A percentile compares a stretch with the other conserved stretches of the same genome.
phyloP scores from a whole-genome alignment of 2,888 invertebrate genomes.

The Oligia strigilis region DNA sequence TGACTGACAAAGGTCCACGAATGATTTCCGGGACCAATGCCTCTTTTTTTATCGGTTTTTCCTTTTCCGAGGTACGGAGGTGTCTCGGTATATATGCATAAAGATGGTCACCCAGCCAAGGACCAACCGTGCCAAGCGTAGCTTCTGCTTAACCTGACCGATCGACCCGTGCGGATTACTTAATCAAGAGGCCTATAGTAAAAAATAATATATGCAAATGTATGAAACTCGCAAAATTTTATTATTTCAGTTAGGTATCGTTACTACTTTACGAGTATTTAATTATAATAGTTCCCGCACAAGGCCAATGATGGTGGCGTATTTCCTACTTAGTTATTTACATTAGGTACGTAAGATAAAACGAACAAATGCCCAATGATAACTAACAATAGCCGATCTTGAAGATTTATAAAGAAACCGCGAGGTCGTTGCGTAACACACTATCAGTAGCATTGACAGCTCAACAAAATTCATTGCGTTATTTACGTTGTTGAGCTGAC shows the following conservation, averaged over 20 bases:
- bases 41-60: too few species aligned
- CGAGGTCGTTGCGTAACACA: not conserved
- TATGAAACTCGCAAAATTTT: not conserved
- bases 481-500: not conserved
- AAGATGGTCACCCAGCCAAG: too few species aligned
- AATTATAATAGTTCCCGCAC: not conserved
- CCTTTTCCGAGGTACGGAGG: too few species aligned
- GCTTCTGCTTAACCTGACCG: not conserved
- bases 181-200: not conserved
- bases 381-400: slow-evolving; percentile 9
- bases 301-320: slow-evolving; percentile 11
- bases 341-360: slow-evolving; percentile 1
- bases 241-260: not conserved
- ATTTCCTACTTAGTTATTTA: slow-evolving; percentile 19
- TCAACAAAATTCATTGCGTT: not conserved
- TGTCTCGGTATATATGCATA: too few species aligned
- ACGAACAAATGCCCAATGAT: not conserved
- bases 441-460: not conserved
- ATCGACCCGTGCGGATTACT: not conserved
- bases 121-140: too few species aligned
- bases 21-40: too few species aligned
- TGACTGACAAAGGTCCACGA: too few species aligned
- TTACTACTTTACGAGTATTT: not conserved
- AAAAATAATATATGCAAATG: not conserved
- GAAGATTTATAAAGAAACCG: slow-evolving; percentile 8